A percentile compares a stretch with the other conserved stretches of the same genome.
Conservation (phyloP, 2,113 vertebrate species). For the Hepsetus odoe region DNA sequence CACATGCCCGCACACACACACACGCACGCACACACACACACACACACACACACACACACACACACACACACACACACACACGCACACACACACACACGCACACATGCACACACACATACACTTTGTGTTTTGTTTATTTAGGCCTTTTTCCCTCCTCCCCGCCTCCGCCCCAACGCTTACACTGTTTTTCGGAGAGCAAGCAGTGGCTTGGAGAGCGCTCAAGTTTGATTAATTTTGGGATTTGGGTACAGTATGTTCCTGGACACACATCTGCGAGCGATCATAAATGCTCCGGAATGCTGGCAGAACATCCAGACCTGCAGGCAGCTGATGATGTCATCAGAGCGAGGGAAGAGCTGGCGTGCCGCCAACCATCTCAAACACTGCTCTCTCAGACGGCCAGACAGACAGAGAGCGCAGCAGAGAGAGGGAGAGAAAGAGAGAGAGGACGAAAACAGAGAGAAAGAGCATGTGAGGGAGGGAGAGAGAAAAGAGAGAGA, state of each 20-base stretch:
- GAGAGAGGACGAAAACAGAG: conserved; percentile 28
- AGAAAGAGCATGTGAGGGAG: conserved; percentile 4
- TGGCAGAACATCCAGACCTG: conserved; percentile 99
- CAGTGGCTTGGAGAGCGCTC: conserved; percentile 92
- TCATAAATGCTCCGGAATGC: conserved; percentile 99
- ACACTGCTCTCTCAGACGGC: conserved; percentile 43
- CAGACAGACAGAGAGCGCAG: conserved; percentile 44
- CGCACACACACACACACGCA: too few relatives aligned
- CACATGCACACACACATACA: conserved; percentile 46
- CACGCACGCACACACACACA: not conserved
- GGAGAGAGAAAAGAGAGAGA: not conserved
- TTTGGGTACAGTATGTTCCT: conserved; percentile 99
- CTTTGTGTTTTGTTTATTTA: conserved; percentile 73
- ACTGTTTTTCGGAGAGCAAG: conserved; percentile 75
- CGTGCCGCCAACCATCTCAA: conserved; percentile 73
- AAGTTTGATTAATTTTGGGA: conserved; percentile 99
- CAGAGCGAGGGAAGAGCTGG: conserved; percentile 91
- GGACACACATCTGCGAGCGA: conserved; percentile 99
- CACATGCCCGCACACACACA: not conserved
- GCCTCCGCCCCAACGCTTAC: conserved; percentile 57
- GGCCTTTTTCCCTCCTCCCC: conserved; percentile 52
- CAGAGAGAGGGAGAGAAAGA: conserved; percentile 40
- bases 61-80: too few relatives aligned
- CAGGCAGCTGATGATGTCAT: conserved; percentile 97
- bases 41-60: too few relatives aligned